Evolutionary conservation across 2,888 invertebrate species (phyloP).

Genomic region (Meteorus colon): DNA sequence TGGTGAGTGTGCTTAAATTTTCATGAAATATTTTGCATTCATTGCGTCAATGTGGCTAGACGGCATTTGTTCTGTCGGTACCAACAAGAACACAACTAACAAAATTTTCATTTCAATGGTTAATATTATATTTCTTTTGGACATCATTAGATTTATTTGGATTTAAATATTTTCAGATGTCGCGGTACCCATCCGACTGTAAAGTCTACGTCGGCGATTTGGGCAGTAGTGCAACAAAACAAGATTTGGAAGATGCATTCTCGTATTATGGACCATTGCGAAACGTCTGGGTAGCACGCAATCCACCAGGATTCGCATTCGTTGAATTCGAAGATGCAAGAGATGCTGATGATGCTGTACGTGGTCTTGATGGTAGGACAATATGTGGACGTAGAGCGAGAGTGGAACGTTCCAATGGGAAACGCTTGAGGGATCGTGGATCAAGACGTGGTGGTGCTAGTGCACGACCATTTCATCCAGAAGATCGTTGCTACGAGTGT

Average conservation of each 20-base stretch:
- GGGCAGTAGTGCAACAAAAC: conserved; percentile 92
- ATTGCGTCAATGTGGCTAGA: not conserved
- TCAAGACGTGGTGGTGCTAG: conserved; percentile 73
- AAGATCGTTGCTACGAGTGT: conserved; percentile 95
- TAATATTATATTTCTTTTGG: not conserved
- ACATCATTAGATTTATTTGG: too few species aligned
- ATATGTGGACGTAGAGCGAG: conserved; percentile 92
- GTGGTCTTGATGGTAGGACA: conserved; percentile 83
- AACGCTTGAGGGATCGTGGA: conserved; percentile 77
- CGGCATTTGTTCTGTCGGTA: not conserved
- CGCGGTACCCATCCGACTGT: conserved; percentile 88
- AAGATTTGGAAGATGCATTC: conserved; percentile 94
- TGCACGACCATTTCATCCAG: conserved; percentile 88
- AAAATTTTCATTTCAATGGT: too few species aligned
- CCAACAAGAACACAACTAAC: not conserved
- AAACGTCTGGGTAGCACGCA: conserved; percentile 98
- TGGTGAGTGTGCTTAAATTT: not conserved
- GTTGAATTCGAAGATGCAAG: conserved; percentile 94
- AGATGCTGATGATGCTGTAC: conserved; percentile 94
- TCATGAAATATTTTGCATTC: not conserved
- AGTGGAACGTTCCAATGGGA: conserved; percentile 94
- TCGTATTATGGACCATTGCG: conserved; percentile 92
- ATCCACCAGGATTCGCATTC: conserved; percentile 96
- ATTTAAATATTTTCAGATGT: conserved; percentile 75
- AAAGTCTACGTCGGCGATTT: conserved; percentile 98